Conservation (phyloP, 2,113 vertebrate species). For the Tonatia bakeri region DNA sequence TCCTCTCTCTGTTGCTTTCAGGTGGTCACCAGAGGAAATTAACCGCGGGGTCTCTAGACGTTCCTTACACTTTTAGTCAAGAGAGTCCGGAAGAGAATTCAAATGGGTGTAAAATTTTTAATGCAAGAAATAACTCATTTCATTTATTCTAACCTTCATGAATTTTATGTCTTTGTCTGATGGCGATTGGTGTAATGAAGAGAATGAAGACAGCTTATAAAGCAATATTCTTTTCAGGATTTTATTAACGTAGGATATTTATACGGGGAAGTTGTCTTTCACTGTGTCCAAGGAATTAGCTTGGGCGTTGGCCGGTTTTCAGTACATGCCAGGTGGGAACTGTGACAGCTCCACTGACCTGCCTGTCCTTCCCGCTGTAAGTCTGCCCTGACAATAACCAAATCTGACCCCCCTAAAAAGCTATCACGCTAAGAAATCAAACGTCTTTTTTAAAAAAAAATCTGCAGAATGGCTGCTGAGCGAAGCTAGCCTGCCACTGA, state of each 20-base stretch:
- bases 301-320: neutral
- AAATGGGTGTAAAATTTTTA: neutral
- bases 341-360: neutral
- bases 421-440: neutral
- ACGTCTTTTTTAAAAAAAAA: neutral
- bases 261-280: neutral
- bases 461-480: neutral
- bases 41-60: neutral
- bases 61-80: neutral
- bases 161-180: neutral
- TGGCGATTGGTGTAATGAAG: neutral
- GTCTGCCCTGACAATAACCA: neutral
- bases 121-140: neutral
- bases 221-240: neutral
- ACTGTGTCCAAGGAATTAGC: neutral
- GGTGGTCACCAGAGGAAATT: neutral
- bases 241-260: neutral
- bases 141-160: neutral
- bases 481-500: neutral
- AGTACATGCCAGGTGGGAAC: neutral
- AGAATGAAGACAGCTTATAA: neutral
- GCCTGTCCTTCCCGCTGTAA: neutral
- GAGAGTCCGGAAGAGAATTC: neutral
- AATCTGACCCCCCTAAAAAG: neutral
- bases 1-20: neutral